Percentiles rank a stretch among this genome's conserved stretches.
These are phyloP conservation scores for Stenurella melanura DNA, from an alignment of 2,888 invertebrate species.

Conservation along the genomic window DNA sequence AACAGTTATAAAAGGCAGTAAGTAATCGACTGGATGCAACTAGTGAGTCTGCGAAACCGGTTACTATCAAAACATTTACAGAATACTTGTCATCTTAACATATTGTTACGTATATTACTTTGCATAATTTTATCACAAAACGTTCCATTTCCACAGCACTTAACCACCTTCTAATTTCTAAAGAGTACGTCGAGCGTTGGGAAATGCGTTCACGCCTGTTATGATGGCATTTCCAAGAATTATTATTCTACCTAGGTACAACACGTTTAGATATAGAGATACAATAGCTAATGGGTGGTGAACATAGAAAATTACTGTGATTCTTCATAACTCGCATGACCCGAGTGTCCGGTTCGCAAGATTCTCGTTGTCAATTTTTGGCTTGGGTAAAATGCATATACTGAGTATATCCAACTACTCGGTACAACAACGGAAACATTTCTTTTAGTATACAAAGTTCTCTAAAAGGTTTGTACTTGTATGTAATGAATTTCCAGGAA, in stretches of 20 bases:
- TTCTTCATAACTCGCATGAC: background rate
- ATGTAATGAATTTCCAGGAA: too few species aligned
- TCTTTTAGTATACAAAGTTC: too few species aligned
- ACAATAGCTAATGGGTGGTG: background rate
- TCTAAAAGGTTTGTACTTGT: too few species aligned
- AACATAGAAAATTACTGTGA: background rate
- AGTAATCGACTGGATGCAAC: constrained; percentile 36
- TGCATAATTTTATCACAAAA: constrained; percentile 35
- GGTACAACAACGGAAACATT: too few species aligned
- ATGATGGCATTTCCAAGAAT: constrained; percentile 10
- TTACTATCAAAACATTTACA: constrained; percentile 42
- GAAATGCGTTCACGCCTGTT: constrained; percentile 9
- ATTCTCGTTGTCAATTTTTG: background rate
- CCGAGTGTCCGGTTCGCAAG: background rate
- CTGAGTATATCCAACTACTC: too few species aligned
- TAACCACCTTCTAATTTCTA: constrained; percentile 17
- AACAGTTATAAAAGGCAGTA: constrained; percentile 36
- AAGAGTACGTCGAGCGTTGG: background rate
- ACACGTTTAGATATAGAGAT: background rate
- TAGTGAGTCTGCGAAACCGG: constrained; percentile 38
- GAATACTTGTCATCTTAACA: constrained; percentile 41
- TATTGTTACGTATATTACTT: constrained; percentile 42
- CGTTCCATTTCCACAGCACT: background rate
- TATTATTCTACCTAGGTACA: constrained; percentile 1
- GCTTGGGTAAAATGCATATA: background rate